Base-by-base conservation (phyloP, 2,113 vertebrate genomes). In the Prunella himalayana region DNA sequence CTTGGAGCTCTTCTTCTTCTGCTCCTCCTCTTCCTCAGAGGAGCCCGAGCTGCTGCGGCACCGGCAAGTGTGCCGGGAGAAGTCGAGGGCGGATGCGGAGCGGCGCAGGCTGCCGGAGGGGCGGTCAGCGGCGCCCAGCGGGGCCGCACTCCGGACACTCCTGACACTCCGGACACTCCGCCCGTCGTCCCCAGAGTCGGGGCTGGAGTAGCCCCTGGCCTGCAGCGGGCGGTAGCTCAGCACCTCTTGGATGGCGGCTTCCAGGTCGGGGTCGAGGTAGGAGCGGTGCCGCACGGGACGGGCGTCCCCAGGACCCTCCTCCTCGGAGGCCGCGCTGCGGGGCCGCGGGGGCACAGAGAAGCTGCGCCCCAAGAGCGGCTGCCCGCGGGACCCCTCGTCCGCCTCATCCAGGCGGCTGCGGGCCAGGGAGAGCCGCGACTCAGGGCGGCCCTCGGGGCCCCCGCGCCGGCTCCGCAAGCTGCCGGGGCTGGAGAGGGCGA, bases 161-260 rank as follows among this genome's bases (percentile, higher is more conserved):
- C 85, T 69, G 57, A 87, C 10, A 5, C 98, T 98, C 8, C 85
- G 90, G 45, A 97, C 64, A 15, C 98, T 98, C 84, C 95, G 98
- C 59, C 98, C 93, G 0, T 98, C 98, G 0, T 98, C 98, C 3
- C 96, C 99, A 0, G 99, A 99, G 79, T 99, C 98, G 70, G 98
- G 97, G 92, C 98, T 98, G 65, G 96, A 98, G 73, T 98, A 98
- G 82, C 86, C 96, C 98, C 98, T 68, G 98, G 98, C 31, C 97
- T 92, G 82, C 97, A 97, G 6, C 1, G 99, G 98, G 95, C 99
- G 99, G 97, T 99, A 99, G 96, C 97, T 99, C 91, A 99, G 95
- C 39, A 99, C 99, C 94, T 99, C 99, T 10, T 98, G 98, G 96
- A 99, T 99, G 77, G 99, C 99, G 0, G 99, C 99, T 92, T 99